Conservation (phyloP, 2,113 vertebrate species). For the Upupa epops region DNA sequence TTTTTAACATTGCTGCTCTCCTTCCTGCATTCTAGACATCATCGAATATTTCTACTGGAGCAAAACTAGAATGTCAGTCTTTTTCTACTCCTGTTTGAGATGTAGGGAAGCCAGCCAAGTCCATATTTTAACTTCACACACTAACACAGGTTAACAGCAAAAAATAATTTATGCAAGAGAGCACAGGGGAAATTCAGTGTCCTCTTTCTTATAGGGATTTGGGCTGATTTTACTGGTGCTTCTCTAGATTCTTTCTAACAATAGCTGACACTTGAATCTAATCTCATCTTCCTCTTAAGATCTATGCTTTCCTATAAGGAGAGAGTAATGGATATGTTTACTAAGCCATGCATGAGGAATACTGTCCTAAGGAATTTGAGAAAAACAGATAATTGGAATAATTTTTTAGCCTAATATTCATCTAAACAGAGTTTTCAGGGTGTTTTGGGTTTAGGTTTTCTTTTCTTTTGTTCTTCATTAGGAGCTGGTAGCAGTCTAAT, state of each 20-base stretch:
- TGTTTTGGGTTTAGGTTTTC: background rate
- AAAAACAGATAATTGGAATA: conserved; percentile 1
- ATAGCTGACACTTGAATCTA: background rate
- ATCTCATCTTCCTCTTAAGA: background rate
- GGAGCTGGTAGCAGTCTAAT: background rate
- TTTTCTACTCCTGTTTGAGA: background rate
- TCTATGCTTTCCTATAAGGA: background rate
- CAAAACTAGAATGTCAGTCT: background rate
- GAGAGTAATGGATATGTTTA: conserved; percentile 13
- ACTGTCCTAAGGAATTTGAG: background rate
- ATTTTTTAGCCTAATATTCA: background rate
- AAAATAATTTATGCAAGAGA: background rate
- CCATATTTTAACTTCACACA: background rate
- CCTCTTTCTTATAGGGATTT: background rate
- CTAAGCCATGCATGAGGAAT: background rate
- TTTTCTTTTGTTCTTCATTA: conserved; percentile 1
- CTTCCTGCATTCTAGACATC: background rate
- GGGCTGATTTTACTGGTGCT: background rate
- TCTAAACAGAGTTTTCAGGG: background rate
- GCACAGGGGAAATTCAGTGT: background rate
- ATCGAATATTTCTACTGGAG: background rate
- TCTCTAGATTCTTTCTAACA: background rate
- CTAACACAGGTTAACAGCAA: background rate
- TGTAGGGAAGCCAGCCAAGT: background rate
- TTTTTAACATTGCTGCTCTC: background rate